Evolutionary conservation across 23 tunicate genomes (phyloP).

Genomic region (Diplosoma virens): DNA sequence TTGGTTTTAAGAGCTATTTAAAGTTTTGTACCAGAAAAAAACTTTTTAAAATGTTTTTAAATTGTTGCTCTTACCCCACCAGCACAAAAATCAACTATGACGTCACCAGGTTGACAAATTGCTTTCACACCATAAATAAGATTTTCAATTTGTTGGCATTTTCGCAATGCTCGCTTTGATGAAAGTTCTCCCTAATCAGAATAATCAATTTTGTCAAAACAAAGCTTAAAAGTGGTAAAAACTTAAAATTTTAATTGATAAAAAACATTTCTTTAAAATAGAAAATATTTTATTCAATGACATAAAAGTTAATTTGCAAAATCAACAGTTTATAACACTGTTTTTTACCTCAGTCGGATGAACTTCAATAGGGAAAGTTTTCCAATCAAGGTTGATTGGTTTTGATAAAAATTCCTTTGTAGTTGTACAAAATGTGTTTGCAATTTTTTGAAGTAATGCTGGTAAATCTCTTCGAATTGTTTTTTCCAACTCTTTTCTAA

Average conservation of each 20-base stretch:
- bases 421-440: not conserved
- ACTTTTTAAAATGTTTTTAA: too few relatives aligned
- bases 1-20: too few relatives aligned
- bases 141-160: conserved; percentile 91
- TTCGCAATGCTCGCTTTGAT: conserved; percentile 71
- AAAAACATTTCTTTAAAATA: too few relatives aligned
- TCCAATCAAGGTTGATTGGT: conserved; percentile 50
- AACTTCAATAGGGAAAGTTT: conserved; percentile 37
- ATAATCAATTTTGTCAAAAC: not conserved
- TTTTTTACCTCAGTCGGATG: conserved; percentile 64
- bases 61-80: conserved; percentile 94
- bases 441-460: conserved; percentile 28
- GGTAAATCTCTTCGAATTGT: conserved; percentile 77
- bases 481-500: conserved; percentile 38
- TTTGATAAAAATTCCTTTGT: conserved; percentile 28
- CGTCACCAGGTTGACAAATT: conserved; percentile 58
- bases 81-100: conserved; percentile 94
- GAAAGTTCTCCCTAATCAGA: conserved; percentile 73
- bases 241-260: not conserved
- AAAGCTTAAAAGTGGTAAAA: not conserved
- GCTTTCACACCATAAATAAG: conserved; percentile 36
- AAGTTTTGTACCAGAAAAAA: too few relatives aligned
- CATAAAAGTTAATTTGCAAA: not conserved
- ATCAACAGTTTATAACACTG: not conserved
- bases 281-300: not conserved